Conservation (phyloP, 2,113 vertebrate genomes). For the Corythaeola cristata region DNA sequence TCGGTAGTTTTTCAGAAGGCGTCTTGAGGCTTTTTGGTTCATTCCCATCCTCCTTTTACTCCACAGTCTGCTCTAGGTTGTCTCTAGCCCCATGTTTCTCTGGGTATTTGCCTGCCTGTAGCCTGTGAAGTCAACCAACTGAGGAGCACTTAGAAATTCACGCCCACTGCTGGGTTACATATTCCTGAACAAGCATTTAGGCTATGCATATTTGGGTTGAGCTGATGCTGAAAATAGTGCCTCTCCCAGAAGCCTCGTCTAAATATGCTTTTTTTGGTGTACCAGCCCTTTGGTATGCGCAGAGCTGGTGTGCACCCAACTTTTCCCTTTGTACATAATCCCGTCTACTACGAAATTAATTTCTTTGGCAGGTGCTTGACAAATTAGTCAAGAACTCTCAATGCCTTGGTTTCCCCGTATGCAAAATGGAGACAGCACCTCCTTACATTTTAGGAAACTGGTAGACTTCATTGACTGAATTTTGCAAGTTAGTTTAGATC, state of each 20-base stretch:
- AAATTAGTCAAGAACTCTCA: not conserved
- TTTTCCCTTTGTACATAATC: not conserved
- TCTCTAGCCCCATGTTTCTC: not conserved
- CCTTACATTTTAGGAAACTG: not conserved
- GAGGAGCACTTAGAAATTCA: not conserved
- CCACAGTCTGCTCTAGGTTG: not conserved
- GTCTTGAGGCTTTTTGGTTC: not conserved
- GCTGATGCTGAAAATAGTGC: not conserved
- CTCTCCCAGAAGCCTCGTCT: not conserved
- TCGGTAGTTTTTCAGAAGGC: not conserved
- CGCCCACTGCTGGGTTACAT: not conserved
- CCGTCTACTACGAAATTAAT: not conserved
- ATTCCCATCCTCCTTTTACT: not conserved
- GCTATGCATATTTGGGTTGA: not conserved
- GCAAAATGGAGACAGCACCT: not conserved
- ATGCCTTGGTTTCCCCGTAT: not conserved
- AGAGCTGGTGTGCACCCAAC: not conserved
- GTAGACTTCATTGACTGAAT: not conserved
- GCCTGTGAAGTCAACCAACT: not conserved
- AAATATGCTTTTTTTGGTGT: not conserved
- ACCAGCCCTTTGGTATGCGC: not conserved
- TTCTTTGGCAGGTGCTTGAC: not conserved
- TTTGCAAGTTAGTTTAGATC: not conserved
- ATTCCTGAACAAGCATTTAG: not conserved
- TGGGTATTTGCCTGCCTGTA: not conserved